Conservation (phyloP, 2,888 invertebrate genomes). For the Phalangium opilio region DNA sequence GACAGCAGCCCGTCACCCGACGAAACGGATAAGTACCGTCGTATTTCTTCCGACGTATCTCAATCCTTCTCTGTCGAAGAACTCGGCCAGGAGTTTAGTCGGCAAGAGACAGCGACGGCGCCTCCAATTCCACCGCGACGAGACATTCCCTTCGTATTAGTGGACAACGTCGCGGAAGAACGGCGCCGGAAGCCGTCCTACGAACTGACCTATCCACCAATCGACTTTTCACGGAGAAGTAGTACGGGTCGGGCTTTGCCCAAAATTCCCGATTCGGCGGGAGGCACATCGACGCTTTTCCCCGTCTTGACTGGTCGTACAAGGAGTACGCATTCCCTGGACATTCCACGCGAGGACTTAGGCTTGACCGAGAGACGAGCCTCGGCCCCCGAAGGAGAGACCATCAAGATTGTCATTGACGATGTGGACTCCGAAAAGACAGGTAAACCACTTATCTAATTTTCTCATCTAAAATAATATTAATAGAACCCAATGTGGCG, state of each 20-base stretch:
- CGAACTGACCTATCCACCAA: not conserved
- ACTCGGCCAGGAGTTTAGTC: not conserved
- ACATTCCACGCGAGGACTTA: conserved; percentile 14
- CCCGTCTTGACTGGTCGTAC: not conserved
- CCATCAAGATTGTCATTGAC: conserved; percentile 81
- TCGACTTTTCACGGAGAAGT: conserved; percentile 8
- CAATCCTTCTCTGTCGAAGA: conserved; percentile 12
- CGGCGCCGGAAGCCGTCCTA: not conserved
- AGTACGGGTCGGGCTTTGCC: conserved; percentile 15
- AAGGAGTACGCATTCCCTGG: conserved; percentile 31
- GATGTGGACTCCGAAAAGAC: conserved; percentile 59
- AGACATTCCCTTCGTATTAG: not conserved
- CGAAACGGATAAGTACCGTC: conserved; percentile 3
- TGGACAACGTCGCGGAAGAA: not conserved
- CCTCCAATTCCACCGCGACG: not conserved
- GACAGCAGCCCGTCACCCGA: conserved; percentile 10
- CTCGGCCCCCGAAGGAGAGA: conserved; percentile 68
- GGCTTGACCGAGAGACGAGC: conserved; percentile 15
- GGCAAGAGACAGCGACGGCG: not conserved
- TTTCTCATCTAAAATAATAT: too few relatives aligned
- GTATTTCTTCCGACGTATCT: too few relatives aligned
- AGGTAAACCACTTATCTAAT: not conserved
- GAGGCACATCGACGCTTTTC: not conserved
- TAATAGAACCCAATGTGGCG: too few relatives aligned
- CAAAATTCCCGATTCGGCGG: conserved; percentile 9